Percentiles rank a stretch among this genome's conserved stretches.
Evolutionary conservation across 2,113 vertebrate species (phyloP).

Genomic region (Grus americana): DNA sequence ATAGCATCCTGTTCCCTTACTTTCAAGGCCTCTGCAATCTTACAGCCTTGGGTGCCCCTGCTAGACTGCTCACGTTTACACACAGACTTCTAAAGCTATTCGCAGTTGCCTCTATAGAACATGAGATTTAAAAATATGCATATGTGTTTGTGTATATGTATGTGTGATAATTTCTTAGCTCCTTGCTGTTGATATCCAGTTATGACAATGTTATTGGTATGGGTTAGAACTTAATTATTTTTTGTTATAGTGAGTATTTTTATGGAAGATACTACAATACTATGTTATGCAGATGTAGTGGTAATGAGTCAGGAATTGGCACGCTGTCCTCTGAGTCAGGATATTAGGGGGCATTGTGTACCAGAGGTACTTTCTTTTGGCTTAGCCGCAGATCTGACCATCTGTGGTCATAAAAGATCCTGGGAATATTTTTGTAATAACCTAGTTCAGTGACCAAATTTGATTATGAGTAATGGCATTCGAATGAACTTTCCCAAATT

Average conservation of each 20-base stretch:
- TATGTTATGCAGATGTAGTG: neutral
- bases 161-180: neutral
- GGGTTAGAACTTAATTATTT: neutral
- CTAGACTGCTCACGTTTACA: neutral
- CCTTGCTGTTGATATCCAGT: neutral
- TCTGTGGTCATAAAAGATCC: constrained; percentile 58
- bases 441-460: constrained; percentile 34
- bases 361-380: constrained; percentile 50
- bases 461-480: constrained; percentile 40
- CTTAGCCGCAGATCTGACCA: constrained; percentile 28
- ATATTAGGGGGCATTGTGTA: constrained; percentile 44
- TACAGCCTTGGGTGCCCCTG: neutral
- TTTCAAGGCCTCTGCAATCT: neutral
- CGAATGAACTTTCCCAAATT: constrained; percentile 19
- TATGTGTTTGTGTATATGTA: neutral
- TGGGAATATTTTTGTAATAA: constrained; percentile 58
- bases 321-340: constrained; percentile 22
- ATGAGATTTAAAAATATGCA: neutral
- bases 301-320: constrained; percentile 40
- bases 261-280: neutral
- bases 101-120: neutral
- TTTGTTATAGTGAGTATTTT: neutral
- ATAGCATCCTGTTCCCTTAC: neutral
- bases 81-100: neutral
- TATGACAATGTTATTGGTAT: neutral